Evolutionary conservation across 2,888 invertebrate genomes (phyloP).

Genomic region (Lasioglossum pauxillum): DNA sequence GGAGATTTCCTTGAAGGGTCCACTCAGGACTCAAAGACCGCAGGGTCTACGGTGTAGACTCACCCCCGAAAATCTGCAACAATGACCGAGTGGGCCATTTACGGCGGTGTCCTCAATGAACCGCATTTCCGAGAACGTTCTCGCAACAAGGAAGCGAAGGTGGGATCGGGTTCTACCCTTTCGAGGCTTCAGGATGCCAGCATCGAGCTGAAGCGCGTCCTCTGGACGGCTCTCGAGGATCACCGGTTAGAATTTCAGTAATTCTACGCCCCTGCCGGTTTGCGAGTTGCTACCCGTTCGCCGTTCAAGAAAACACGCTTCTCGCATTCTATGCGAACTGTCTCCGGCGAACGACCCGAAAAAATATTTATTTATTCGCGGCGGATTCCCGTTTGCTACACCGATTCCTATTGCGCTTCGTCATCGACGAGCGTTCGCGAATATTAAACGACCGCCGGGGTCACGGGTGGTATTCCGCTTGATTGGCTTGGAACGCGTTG

Average conservation of each 20-base stretch:
- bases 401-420: slow-evolving; percentile 40
- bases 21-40: background rate
- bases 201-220: slow-evolving; percentile 58
- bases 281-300: slow-evolving; percentile 8
- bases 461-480: slow-evolving; percentile 23
- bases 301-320: slow-evolving; percentile 27
- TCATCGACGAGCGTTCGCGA: slow-evolving; percentile 41
- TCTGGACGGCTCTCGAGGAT: slow-evolving; percentile 42
- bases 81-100: slow-evolving; percentile 1
- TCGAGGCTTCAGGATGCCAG: slow-evolving; percentile 56
- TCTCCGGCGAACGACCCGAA: slow-evolving; percentile 45
- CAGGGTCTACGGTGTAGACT: background rate
- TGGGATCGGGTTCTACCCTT: slow-evolving; percentile 54
- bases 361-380: slow-evolving; percentile 50
- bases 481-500: background rate
- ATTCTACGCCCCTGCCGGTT: slow-evolving; percentile 59
- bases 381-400: background rate
- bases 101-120: background rate
- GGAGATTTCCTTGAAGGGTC: background rate
- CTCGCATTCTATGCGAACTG: slow-evolving; percentile 16
- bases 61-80: background rate
- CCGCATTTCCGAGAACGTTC: slow-evolving; percentile 8
- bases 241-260: slow-evolving; percentile 69
- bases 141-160: slow-evolving; percentile 18
- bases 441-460: slow-evolving; percentile 40